Conservation (phyloP, 1,140 invertebrate genomes). For the Neelides sp. region DNA sequence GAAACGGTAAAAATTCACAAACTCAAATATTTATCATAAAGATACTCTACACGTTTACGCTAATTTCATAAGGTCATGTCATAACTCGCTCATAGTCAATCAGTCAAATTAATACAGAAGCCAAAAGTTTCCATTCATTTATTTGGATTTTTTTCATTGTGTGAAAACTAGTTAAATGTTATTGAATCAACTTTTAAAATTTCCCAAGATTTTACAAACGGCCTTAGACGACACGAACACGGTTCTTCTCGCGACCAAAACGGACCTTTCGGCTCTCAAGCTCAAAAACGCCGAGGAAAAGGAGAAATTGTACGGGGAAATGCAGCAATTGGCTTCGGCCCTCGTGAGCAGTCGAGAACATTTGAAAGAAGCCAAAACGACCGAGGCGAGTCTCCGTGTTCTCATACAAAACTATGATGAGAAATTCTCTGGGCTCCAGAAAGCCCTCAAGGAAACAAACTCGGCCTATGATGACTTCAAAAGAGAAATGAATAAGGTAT, state of each 20-base stretch:
- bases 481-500: slow-evolving; percentile 27
- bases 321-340: slow-evolving; percentile 26
- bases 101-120: too few species aligned
- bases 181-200: background rate
- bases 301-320: slow-evolving; percentile 24
- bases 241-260: slow-evolving; percentile 6
- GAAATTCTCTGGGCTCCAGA: slow-evolving; percentile 27
- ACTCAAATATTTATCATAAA: too few species aligned
- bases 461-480: slow-evolving; percentile 23
- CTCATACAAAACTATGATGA: slow-evolving; percentile 27
- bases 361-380: slow-evolving; percentile 27
- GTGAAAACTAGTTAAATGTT: too few species aligned
- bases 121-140: too few species aligned
- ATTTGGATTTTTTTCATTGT: too few species aligned
- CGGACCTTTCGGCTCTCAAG: slow-evolving; percentile 21
- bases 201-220: slow-evolving; percentile 21
- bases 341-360: slow-evolving; percentile 22
- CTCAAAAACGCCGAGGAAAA: slow-evolving; percentile 28
- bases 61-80: too few species aligned
- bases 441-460: slow-evolving; percentile 27
- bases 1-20: too few species aligned
- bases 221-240: slow-evolving; percentile 23
- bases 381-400: slow-evolving; percentile 18
- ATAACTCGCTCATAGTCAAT: too few species aligned
- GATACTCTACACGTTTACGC: too few species aligned